These are phyloP conservation scores for Melieria crassipennis DNA, from an alignment of 2,888 invertebrate genomes.

Conservation along the genomic window DNA sequence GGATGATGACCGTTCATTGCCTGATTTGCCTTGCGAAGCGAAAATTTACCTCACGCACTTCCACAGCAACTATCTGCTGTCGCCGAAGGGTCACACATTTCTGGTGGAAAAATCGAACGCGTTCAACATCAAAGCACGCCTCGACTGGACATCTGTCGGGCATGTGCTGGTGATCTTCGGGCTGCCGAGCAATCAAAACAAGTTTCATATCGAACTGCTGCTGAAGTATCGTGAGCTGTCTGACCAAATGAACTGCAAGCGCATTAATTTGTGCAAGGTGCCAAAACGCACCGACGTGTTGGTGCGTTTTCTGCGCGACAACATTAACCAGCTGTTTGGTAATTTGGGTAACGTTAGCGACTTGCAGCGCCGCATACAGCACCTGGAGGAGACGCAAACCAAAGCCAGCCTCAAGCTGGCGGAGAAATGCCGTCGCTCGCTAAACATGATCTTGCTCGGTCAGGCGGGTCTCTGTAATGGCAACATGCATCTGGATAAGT, in stretches of 20 bases:
- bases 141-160: conserved; percentile 64
- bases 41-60: conserved; percentile 68
- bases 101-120: conserved; percentile 61
- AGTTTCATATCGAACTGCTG: conserved; percentile 68
- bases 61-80: conserved; percentile 67
- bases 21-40: conserved; percentile 60
- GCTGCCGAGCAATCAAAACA: conserved; percentile 67
- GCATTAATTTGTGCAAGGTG: conserved; percentile 51
- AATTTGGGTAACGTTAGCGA: conserved; percentile 68
- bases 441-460: conserved; percentile 72
- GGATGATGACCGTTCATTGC: conserved; percentile 29
- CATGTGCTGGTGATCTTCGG: conserved; percentile 69
- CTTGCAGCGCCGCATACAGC: conserved; percentile 66
- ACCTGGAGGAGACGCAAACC: conserved; percentile 66
- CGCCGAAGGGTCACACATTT: conserved; percentile 67
- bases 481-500: conserved; percentile 65
- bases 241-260: conserved; percentile 50
- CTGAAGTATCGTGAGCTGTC: conserved; percentile 59
- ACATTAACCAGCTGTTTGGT: conserved; percentile 51
- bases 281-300: conserved; percentile 59
- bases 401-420: conserved; percentile 65
- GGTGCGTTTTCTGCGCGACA: conserved; percentile 59
- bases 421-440: conserved; percentile 66
- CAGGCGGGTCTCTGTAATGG: conserved; percentile 71
- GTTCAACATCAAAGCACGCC: conserved; percentile 58